These are phyloP conservation scores for Cydia splendana DNA, from an alignment of 1,140 invertebrate species.

Conservation along the genomic window DNA sequence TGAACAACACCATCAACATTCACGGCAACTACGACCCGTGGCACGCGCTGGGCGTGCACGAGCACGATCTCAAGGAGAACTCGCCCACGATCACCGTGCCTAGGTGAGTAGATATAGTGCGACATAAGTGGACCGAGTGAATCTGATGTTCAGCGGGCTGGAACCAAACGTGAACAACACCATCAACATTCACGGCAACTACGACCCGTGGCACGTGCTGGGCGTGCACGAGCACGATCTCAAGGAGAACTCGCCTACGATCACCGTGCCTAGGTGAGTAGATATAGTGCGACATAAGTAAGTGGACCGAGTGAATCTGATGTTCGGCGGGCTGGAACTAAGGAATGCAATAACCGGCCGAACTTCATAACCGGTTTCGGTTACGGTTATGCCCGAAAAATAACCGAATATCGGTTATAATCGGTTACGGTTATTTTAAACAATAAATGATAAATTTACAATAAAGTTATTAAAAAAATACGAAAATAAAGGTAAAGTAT, in stretches of 20 bases:
- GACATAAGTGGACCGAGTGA: constrained; percentile 77
- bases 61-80: constrained; percentile 71
- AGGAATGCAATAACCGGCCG: no score
- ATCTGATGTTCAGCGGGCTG: constrained; percentile 82
- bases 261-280: constrained; percentile 70
- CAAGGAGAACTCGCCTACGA: constrained; percentile 79
- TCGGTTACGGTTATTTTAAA: no score
- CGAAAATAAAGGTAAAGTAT: no score
- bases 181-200: constrained; percentile 83
- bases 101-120: constrained; percentile 46
- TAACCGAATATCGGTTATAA: no score
- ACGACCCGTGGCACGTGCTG: constrained; percentile 84
- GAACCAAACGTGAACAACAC: constrained; percentile 81
- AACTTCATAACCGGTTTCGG: no score
- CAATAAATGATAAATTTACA: no score
- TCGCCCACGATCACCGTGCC: constrained; percentile 80
- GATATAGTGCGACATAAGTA: constrained; percentile 28
- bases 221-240: constrained; percentile 79
- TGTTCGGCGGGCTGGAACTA: constrained; percentile 83
- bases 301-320: constrained; percentile 80
- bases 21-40: constrained; percentile 85
- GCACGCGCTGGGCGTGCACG: constrained; percentile 82
- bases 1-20: constrained; percentile 83
- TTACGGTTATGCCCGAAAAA: no score
- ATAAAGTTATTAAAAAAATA: no score